Base-by-base conservation (phyloP, 1,140 invertebrate species). In the Patella vulgata region DNA sequence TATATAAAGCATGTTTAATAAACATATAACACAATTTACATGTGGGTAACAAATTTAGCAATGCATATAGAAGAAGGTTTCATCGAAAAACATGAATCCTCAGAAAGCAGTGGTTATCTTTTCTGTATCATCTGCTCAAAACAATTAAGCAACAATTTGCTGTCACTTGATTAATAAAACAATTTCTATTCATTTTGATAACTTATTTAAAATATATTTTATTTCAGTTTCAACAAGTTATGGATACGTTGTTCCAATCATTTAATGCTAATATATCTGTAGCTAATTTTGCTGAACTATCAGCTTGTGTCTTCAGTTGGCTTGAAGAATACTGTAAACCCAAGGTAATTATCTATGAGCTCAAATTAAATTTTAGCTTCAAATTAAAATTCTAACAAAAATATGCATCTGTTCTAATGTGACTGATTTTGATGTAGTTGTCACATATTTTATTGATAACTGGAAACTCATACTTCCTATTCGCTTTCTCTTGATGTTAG, bases 321-420 rank as follows among this genome's bases (percentile, higher is more conserved):
- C 85, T 98, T 27, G 96, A 98, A 79, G 95, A 97, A 81, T 93
- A 96, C 78, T 98, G 96, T 83, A 98, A 97, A 86, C 96, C 96
- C 33, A 94, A 97, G 85, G 85, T 87, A 67, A 43, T 52, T n/a
- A 12, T n/a, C 28, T 21, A n/a, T 3, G 8, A 33, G 4, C 3
- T 39, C 2, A 25, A 5, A 52, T 21, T 27, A 46, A 11, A 60
- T 28, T 59, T 19, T 36, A 43, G 19, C 19, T 36, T 27, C n/a
- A 8, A 33, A 30, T 21, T 19, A 46, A 1, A 11, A 5, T 12
- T 27, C n/a, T 48, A n/a, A 48, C 19, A 43, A 21, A 3, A 4
- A 23, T 30, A n/a, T 55, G 19, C 17, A 19, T 27, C n/a, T 11
- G 42, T 54, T n/a, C n/a, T n/a, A n/a, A n/a, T n/a, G n/a, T n/a